Evolutionary conservation across 2,888 invertebrate species (phyloP).

Genomic region (Anticlea derivata): DNA sequence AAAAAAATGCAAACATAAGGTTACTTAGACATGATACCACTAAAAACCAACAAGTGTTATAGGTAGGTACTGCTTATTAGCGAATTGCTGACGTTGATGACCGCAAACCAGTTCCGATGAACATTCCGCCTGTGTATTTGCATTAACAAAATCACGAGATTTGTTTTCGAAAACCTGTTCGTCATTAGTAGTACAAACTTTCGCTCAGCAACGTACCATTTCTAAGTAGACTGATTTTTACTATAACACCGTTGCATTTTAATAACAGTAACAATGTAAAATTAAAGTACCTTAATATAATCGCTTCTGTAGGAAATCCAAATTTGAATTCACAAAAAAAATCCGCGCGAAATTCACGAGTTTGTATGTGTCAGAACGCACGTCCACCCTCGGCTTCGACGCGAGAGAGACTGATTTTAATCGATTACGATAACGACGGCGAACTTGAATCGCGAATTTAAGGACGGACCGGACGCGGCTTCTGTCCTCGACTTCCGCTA

Average conservation of each 20-base stretch:
- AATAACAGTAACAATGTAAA: slow-evolving; percentile 4
- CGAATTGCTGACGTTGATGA: slow-evolving; percentile 1
- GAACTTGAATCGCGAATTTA: slow-evolving; percentile 24
- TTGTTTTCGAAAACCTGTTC: slow-evolving; percentile 11
- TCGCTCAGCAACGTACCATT: slow-evolving; percentile 29
- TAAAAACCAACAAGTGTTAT: too few species aligned
- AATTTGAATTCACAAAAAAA: slow-evolving; percentile 28
- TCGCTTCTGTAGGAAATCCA: slow-evolving; percentile 28
- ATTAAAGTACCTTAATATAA: slow-evolving; percentile 27
- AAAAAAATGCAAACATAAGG: too few species aligned
- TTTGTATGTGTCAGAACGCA: slow-evolving; percentile 31
- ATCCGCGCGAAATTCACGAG: slow-evolving; percentile 43
- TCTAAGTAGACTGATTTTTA: too few species aligned
- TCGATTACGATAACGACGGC: slow-evolving; percentile 13
- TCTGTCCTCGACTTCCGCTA: slow-evolving; percentile 32
- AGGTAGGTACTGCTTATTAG: slow-evolving; percentile 1
- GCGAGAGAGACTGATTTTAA: slow-evolving; percentile 37
- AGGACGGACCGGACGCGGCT: slow-evolving; percentile 24
- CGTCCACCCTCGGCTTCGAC: slow-evolving; percentile 44
- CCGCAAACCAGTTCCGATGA: slow-evolving; percentile 6
- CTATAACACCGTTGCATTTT: too few species aligned
- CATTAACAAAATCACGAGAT: slow-evolving; percentile 12
- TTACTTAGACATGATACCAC: too few species aligned
- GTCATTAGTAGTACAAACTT: slow-evolving; percentile 31
- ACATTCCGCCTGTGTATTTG: slow-evolving; percentile 11